A percentile compares a stretch with the other conserved stretches of the same genome.
These are phyloP conservation scores for Drosophila cardini DNA, from an alignment of 1,140 invertebrate genomes.

Conservation along the genomic window DNA sequence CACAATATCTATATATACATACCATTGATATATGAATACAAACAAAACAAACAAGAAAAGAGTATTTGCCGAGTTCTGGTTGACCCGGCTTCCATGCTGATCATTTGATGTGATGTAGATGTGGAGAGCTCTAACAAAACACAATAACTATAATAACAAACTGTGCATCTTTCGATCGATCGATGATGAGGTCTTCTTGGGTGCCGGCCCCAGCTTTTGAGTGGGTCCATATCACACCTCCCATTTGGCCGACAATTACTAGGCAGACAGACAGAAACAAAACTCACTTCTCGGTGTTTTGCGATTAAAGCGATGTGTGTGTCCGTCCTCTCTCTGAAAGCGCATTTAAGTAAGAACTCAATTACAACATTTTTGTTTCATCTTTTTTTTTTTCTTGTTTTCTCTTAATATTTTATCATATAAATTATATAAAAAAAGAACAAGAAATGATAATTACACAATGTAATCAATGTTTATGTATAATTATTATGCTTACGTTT, in stretches of 20 bases:
- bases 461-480: conserved; percentile 34
- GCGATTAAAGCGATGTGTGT: conserved; percentile 77
- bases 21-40: too few relatives aligned
- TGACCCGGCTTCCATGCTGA: conserved; percentile 33
- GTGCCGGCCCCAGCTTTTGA: conserved; percentile 44
- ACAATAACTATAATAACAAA: conserved; percentile 32
- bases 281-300: conserved; percentile 71
- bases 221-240: conserved; percentile 19
- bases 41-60: not conserved
- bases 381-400: not conserved
- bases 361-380: conserved; percentile 67
- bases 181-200: conserved; percentile 56
- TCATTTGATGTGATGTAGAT: conserved; percentile 68
- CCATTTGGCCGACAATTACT: conserved; percentile 72
- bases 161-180: conserved; percentile 59
- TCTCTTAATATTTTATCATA: not conserved
- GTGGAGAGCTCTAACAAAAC: conserved; percentile 44
- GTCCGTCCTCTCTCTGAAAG: conserved; percentile 82
- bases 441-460: conserved; percentile 29
- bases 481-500: conserved; percentile 73
- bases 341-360: conserved; percentile 82
- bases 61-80: conserved; percentile 47
- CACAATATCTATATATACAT: not conserved
- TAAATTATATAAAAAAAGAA: conserved; percentile 8
- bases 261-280: conserved; percentile 74